These are phyloP conservation scores for Saturnia japonica DNA, from an alignment of 2,888 invertebrate species.

Conservation along the genomic window DNA sequence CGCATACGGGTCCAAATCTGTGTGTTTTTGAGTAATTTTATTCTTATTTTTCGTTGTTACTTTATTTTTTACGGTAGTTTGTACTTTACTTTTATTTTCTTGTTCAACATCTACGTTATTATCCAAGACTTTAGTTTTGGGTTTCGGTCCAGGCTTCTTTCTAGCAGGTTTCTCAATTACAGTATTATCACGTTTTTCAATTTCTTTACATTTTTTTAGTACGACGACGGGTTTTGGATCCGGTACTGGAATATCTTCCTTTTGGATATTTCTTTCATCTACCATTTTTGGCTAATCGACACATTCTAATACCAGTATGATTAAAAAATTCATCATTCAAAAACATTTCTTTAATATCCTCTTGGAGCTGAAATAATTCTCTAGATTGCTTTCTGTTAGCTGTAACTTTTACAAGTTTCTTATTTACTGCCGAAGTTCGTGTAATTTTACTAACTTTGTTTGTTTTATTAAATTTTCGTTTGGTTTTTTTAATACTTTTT, in stretches of 20 bases:
- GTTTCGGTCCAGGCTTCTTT: conserved; percentile 53
- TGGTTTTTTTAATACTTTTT: conserved; percentile 34
- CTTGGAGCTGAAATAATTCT: conserved; percentile 85
- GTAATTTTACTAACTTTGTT: conserved; percentile 40
- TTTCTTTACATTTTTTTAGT: conserved; percentile 54
- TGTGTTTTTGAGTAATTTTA: conserved; percentile 38
- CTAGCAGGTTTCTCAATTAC: conserved; percentile 38
- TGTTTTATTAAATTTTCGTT: conserved; percentile 28
- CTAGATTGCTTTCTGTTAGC: conserved; percentile 52
- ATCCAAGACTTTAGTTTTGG: conserved; percentile 40
- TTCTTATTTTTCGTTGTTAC: conserved; percentile 63
- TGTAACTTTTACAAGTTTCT: conserved; percentile 29
- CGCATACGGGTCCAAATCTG: conserved; percentile 57
- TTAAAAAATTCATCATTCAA: conserved; percentile 83
- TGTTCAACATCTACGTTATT: conserved; percentile 22
- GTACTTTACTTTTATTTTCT: conserved; percentile 27
- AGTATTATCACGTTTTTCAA: conserved; percentile 32
- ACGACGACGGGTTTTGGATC: conserved; percentile 51
- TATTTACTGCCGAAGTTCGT: conserved; percentile 38
- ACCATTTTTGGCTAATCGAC: conserved; percentile 81
- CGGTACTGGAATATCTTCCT: conserved; percentile 36
- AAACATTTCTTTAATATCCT: conserved; percentile 87
- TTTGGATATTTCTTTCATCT: conserved; percentile 52
- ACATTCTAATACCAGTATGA: conserved; percentile 85
- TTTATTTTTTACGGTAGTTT: conserved; percentile 30